Percentiles rank a stretch among this genome's conserved stretches.
These are phyloP conservation scores for Smithornis capensis DNA, from an alignment of 2,113 vertebrate genomes.

Conservation along the genomic window DNA sequence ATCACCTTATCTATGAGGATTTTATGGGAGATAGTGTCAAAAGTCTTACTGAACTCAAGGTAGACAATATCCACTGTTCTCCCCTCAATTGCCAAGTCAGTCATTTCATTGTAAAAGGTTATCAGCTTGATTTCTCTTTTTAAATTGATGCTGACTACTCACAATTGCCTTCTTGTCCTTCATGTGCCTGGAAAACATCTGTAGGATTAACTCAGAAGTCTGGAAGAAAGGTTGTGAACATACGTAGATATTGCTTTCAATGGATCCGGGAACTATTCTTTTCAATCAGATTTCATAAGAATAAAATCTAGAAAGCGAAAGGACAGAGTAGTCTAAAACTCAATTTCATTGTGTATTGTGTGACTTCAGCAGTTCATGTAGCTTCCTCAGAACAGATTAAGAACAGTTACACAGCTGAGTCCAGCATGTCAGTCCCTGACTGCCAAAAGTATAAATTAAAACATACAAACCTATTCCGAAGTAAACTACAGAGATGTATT, in stretches of 20 bases:
- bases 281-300: not conserved
- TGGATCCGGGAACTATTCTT: not conserved
- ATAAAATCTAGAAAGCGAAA: not conserved
- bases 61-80: not conserved
- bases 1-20: not conserved
- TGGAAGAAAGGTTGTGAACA: not conserved
- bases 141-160: not conserved
- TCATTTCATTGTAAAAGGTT: not conserved
- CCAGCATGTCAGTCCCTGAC: not conserved
- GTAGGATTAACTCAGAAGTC: not conserved
- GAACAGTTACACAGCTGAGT: not conserved
- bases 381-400: not conserved
- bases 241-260: not conserved
- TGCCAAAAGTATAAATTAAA: slow-evolving; percentile 37
- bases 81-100: not conserved
- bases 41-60: not conserved
- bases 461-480: slow-evolving; percentile 18
- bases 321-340: not conserved
- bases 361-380: slow-evolving; percentile 31
- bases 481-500: not conserved
- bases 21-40: not conserved
- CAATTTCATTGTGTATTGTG: not conserved
- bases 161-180: not conserved
- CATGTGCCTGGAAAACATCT: not conserved
- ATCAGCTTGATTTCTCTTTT: not conserved